Percentiles rank a stretch among this genome's conserved stretches.
Evolutionary conservation across 2,888 invertebrate genomes (phyloP).

Genomic region (Sicus ferrugineus): DNA sequence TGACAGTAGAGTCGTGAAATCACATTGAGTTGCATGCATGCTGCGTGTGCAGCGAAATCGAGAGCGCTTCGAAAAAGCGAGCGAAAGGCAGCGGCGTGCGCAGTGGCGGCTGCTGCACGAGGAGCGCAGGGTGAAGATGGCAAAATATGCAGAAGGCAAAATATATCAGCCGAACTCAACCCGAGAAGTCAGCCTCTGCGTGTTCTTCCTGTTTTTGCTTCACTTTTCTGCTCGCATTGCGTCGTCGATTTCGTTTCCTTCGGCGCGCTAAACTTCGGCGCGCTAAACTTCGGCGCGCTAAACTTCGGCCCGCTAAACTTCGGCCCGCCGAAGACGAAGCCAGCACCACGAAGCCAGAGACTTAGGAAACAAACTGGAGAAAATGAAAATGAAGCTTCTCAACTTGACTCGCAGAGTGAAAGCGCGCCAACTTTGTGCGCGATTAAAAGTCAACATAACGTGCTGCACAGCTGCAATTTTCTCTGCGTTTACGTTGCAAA

Average conservation of each 20-base stretch:
- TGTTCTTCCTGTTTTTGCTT: background rate
- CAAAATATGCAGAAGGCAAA: background rate
- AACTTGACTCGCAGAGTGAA: background rate
- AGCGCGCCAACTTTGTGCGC: background rate
- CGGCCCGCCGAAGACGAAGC: background rate
- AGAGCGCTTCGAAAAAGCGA: background rate
- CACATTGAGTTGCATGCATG: background rate
- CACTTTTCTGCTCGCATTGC: background rate
- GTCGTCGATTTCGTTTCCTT: background rate
- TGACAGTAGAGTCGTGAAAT: too few species aligned
- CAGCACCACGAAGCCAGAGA: background rate
- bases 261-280: background rate
- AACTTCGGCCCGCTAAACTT: background rate
- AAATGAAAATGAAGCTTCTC: background rate
- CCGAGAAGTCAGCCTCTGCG: too few species aligned
- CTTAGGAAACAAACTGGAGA: background rate
- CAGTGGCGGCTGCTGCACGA: background rate
- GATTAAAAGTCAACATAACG: background rate
- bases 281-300: background rate
- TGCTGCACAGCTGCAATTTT: background rate
- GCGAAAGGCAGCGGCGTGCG: background rate
- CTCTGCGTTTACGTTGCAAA: background rate
- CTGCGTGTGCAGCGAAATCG: slow-evolving; percentile 3
- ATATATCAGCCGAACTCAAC: too few species aligned
- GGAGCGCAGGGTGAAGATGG: background rate